Conservation (phyloP, 2,113 vertebrate genomes). For the Zosterops japonicus region DNA sequence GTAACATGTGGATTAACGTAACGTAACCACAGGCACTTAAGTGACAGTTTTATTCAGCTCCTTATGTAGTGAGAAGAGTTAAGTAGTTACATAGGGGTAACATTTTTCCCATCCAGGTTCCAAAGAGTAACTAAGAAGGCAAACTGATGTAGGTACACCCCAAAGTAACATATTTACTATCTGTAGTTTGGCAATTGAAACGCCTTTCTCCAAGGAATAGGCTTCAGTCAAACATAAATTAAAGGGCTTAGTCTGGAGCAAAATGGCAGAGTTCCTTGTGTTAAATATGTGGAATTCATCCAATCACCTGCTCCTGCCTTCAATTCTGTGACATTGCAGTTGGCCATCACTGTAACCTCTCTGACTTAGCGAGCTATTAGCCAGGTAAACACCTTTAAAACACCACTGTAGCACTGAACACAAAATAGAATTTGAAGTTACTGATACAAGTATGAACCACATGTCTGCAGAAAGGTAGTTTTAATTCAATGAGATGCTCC, state of each 20-base stretch:
- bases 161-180: neutral
- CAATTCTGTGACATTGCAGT: neutral
- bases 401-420: neutral
- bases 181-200: neutral
- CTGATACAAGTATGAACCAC: neutral
- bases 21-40: neutral
- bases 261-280: neutral
- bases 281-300: neutral
- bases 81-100: neutral
- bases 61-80: neutral
- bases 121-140: neutral
- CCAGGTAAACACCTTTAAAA: neutral
- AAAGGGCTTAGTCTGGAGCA: neutral
- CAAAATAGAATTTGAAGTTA: neutral
- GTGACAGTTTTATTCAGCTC: neutral
- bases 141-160: neutral
- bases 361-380: neutral
- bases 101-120: neutral
- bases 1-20: neutral
- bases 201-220: neutral
- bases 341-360: neutral
- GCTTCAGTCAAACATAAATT: neutral
- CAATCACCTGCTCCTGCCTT: neutral
- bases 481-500: neutral
- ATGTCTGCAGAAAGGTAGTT: neutral